Base-by-base conservation (phyloP, 35 echinoderm and acorn worm genomes). In the Amphiura filiformis region DNA sequence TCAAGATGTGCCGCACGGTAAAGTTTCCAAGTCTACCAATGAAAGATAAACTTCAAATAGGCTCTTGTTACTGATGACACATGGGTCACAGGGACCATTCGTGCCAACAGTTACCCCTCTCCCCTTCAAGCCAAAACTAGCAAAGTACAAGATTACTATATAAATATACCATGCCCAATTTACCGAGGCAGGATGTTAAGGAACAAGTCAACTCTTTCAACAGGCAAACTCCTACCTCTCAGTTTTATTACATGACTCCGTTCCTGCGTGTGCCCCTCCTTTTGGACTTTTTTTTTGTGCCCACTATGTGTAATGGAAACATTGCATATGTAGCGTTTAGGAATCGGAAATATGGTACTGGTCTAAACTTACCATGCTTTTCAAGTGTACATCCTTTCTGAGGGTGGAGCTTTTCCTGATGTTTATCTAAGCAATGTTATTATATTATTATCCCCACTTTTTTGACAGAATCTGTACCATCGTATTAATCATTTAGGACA, bases 341-440 rank as follows among this genome's bases (percentile, higher is more conserved):
- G 26, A 18, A 70, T 70, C 61, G 61, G 61, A 70, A 70, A 23
- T 30, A 70, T 70, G 61, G 61, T 70, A 70, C 61, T 70, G 61
- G 61, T 70, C 61, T 70, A 70, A 70, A 70, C 61, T 70, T 30
- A 70, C 61, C 61, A 70, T 70, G 61, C 61, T 70, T 70, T 70
- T 70, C 61, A 70, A 26, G 61, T 70, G 61, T 70, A 70, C 61
- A 70, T 70, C 61, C 61, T 70, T n/a, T 18, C 26, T 4, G 1
- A 70, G 61, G 61, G 61, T 70, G 61, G 61, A 70, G 61, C 26
- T 30, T 70, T 70, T 70, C 61, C 61, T 70, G 61, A 30, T 70
- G 61, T 70, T 70, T 70, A 70, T 70, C 61, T 70, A 2, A 70
- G 61, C 61, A 26, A 70, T 70, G 61, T 70, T 70, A 20, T 52